These are phyloP conservation scores for Odocoileus hemionus DNA, from an alignment of 2,113 vertebrate genomes.

Conservation along the genomic window DNA sequence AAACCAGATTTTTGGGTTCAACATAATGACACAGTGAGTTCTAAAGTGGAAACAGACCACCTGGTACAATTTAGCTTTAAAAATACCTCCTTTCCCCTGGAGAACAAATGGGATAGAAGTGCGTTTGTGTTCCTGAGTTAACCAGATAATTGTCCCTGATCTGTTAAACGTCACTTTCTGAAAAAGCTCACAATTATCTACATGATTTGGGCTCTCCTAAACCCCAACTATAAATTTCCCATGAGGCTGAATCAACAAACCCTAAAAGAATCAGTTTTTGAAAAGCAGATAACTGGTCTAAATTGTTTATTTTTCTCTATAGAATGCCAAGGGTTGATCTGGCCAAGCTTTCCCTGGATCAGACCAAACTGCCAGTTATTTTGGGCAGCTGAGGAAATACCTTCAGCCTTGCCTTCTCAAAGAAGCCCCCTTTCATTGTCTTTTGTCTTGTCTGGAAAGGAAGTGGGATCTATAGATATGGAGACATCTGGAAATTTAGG, in stretches of 20 bases:
- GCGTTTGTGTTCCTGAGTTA: background rate
- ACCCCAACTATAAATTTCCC: slow-evolving; percentile 33
- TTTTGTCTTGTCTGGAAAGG: background rate
- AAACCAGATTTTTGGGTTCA: slow-evolving; percentile 20
- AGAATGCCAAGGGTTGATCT: background rate
- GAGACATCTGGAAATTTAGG: background rate
- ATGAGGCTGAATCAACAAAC: background rate
- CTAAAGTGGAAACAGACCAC: background rate
- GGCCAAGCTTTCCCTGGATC: background rate
- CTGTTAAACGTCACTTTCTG: background rate
- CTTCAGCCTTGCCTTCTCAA: background rate
- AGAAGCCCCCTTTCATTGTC: background rate
- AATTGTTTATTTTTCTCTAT: background rate
- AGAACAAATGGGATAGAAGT: background rate
- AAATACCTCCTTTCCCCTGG: background rate
- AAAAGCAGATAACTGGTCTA: background rate
- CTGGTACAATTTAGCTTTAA: slow-evolving; percentile 35
- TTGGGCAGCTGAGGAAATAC: background rate
- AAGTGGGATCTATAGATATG: background rate
- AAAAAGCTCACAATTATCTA: slow-evolving; percentile 30
- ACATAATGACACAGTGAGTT: background rate
- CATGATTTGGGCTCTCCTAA: background rate
- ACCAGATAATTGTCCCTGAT: background rate
- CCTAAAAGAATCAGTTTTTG: background rate
- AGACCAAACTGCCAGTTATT: background rate